Evolutionary conservation across 35 echinoderm and acorn worm genomes (phyloP), one percentile per base, ranked within the genome.

Genomic region (Apostichopus californicus): DNA sequence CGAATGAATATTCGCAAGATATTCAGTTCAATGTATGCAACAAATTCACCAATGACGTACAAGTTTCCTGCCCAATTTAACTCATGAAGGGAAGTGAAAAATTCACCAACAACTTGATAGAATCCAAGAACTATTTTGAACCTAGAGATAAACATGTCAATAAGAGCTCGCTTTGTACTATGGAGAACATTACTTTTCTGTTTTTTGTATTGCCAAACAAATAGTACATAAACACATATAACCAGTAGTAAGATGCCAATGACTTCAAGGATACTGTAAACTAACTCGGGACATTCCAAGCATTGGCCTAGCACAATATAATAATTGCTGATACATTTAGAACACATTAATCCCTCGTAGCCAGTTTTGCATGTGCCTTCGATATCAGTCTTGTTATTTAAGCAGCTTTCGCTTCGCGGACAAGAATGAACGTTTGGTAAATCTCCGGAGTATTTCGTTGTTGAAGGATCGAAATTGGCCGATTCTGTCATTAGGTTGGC

Each of bases 81-180:
- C n/a, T 85, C 81, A 59, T 85, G 81, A 58, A 85, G 10, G 20
- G 81, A 85, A 8, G 56, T 85, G 54, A 85, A 56, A 58, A 85
- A 58, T 12, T 85, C 81, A 22, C 81, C 81, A 21, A 85, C 17
- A 15, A 85, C 81, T 23, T 85, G 81, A 59, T 85, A 85, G 57
- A 85, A 85, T 21, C 81, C 81, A 24, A 85, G 54, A 3, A 55
- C 54, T 21, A 85, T 85, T 22, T 85, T 85, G 10, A 54, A 17
- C 7, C 81, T 54, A 1, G 81, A 56, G 7, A 58, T 85, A 7
- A 85, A 6, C 6, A 85, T 52, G 57, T 85, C 81, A 85, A 85
- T n/a, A 58, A 58, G 5, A 5, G 81, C 17, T 85, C 81, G 15
- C 8, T 6, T 59, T 46, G 34, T 46, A n/a, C 57, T 0, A 55